phyloP scores from a whole-genome alignment of 2,888 invertebrate species.

The Drosophila leonis region DNA sequence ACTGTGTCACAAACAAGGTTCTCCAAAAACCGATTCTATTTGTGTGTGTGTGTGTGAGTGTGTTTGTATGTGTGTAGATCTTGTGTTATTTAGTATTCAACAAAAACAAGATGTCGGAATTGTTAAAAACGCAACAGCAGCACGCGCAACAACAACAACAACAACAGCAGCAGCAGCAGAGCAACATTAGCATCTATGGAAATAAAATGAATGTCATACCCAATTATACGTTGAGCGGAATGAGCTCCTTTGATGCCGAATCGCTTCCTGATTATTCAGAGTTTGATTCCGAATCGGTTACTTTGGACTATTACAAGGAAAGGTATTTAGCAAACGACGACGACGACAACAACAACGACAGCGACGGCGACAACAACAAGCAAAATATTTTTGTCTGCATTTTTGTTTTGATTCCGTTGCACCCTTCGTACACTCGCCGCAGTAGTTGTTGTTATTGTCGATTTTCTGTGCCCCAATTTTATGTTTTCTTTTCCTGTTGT shows the following conservation, averaged over 20 bases:
- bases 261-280: conserved; percentile 87
- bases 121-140: conserved; percentile 55
- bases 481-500: conserved; percentile 35
- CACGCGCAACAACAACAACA: conserved; percentile 58
- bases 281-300: conserved; percentile 87
- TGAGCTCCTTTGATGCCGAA: conserved; percentile 86
- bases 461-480: conserved; percentile 62
- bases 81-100: conserved; percentile 47
- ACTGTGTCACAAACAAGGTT: conserved; percentile 58
- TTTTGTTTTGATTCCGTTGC: conserved; percentile 75
- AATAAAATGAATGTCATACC: conserved; percentile 72
- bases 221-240: conserved; percentile 85
- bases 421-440: conserved; percentile 22
- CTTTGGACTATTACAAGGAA: conserved; percentile 86
- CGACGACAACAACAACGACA: conserved; percentile 18
- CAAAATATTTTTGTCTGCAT: conserved; percentile 44
- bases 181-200: conserved; percentile 62
- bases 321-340: conserved; percentile 82
- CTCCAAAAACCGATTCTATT: conserved; percentile 33
- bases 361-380: conserved; percentile 10
- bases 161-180: conserved; percentile 39
- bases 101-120: conserved; percentile 53
- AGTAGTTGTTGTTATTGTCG: conserved; percentile 59
- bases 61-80: conserved; percentile 20
- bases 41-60: conserved; percentile 18